These are phyloP conservation scores for Alouatta palliata DNA, from an alignment of 2,113 vertebrate genomes.

Conservation along the genomic window DNA sequence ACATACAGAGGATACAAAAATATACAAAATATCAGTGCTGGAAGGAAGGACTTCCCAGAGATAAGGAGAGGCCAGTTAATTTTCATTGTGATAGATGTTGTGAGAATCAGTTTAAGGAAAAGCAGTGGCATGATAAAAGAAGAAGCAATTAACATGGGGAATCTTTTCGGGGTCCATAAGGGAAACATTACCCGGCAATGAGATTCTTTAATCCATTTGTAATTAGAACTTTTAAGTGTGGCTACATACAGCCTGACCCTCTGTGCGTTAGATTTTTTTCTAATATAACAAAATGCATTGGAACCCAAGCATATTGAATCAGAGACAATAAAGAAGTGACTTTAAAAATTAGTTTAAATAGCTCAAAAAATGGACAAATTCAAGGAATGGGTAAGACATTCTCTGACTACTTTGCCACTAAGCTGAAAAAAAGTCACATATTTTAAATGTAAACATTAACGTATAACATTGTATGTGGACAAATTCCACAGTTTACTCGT, in stretches of 20 bases:
- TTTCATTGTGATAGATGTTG: neutral
- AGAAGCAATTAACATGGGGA: neutral
- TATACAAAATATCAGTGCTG: neutral
- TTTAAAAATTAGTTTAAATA: conserved; percentile 9
- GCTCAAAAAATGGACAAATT: neutral
- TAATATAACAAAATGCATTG: neutral
- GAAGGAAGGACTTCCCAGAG: neutral
- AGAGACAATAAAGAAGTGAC: neutral
- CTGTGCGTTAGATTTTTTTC: neutral
- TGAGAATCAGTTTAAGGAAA: neutral
- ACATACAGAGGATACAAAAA: neutral
- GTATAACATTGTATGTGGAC: neutral
- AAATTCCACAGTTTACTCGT: neutral
- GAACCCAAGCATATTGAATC: neutral
- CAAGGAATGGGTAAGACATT: neutral
- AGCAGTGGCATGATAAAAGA: neutral
- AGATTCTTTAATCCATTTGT: neutral
- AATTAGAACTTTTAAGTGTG: neutral
- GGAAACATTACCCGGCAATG: neutral
- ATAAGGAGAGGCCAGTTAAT: neutral
- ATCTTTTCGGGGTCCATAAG: neutral
- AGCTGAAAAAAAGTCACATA: neutral
- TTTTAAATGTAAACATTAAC: conserved; percentile 24
- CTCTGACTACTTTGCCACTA: neutral
- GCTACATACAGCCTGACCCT: neutral